Conservation (phyloP, 2,888 invertebrate species). For the Drosophila meridionalis region DNA sequence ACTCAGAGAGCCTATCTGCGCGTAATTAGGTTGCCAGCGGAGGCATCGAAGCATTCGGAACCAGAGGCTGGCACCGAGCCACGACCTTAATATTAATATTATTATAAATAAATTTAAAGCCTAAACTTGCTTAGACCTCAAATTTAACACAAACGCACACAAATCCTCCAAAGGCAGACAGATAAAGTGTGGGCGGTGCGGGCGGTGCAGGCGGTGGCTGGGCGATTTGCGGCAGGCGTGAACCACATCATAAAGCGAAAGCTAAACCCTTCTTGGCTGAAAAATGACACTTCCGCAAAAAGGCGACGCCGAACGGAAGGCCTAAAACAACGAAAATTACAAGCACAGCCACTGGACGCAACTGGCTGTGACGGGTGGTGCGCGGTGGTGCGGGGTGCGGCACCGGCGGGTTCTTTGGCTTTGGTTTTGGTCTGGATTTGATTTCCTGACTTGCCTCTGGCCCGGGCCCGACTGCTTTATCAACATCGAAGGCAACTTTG, state of each 20-base stretch:
- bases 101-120: slow-evolving; percentile 74
- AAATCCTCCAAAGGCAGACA: slow-evolving; percentile 31
- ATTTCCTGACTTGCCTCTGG: slow-evolving; percentile 49
- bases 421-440: slow-evolving; percentile 35
- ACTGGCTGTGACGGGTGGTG: slow-evolving; percentile 4
- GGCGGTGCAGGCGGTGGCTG: neutral
- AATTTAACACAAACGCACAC: slow-evolving; percentile 44
- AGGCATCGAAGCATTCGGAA: slow-evolving; percentile 19
- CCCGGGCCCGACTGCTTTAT: slow-evolving; percentile 50
- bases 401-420: neutral
- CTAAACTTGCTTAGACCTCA: slow-evolving; percentile 63
- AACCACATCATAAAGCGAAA: slow-evolving; percentile 65
- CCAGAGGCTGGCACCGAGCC: slow-evolving; percentile 15
- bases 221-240: slow-evolving; percentile 56
- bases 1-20: slow-evolving; percentile 69
- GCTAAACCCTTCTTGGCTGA: slow-evolving; percentile 77
- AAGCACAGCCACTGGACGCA: slow-evolving; percentile 52
- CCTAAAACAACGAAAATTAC: slow-evolving; percentile 69
- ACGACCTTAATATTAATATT: slow-evolving; percentile 71
- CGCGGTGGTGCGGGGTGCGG: neutral
- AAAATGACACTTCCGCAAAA: slow-evolving; percentile 78
- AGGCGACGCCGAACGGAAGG: slow-evolving; percentile 44
- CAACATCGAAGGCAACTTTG: slow-evolving; percentile 50
- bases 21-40: slow-evolving; percentile 68
- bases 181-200: slow-evolving; percentile 12